Conservation (phyloP, 1,140 invertebrate genomes). For the Pemphigus obesinymphae region DNA sequence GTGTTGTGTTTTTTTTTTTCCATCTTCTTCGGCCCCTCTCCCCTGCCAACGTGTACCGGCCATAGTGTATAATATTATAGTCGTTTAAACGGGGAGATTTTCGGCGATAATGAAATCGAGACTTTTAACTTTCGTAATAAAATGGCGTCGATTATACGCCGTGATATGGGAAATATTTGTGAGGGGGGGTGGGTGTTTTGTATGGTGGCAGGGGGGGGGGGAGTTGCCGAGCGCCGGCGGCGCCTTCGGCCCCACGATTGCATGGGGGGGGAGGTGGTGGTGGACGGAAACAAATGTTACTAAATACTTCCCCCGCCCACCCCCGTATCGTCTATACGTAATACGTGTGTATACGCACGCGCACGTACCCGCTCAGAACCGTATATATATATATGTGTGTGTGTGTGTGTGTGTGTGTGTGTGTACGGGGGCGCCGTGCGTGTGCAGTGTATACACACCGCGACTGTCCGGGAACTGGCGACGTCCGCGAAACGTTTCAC, state of each 20-base stretch:
- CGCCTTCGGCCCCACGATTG: too few relatives aligned
- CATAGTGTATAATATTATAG: too few relatives aligned
- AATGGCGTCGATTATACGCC: conserved; percentile 15
- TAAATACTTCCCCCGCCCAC: conserved; percentile 16
- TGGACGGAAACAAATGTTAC: conserved; percentile 20
- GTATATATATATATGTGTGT: too few relatives aligned
- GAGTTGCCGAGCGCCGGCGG: not conserved
- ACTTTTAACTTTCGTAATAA: conserved; percentile 38
- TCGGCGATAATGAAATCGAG: conserved; percentile 29
- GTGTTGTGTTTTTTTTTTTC: not conserved
- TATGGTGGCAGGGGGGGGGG: too few relatives aligned
- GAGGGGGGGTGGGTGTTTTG: too few relatives aligned
- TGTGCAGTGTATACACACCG: not conserved
- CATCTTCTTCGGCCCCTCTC: too few relatives aligned
- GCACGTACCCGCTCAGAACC: not conserved
- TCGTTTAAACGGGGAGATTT: not conserved
- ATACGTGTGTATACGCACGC: too few relatives aligned
- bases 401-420: too few relatives aligned
- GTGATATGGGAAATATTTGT: conserved; percentile 18
- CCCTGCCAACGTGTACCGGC: too few relatives aligned
- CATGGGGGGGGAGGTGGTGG: too few relatives aligned
- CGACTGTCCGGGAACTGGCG: not conserved
- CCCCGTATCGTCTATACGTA: too few relatives aligned
- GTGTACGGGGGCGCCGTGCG: too few relatives aligned
- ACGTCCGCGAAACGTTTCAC: conserved; percentile 2